phyloP scores from a whole-genome alignment of 2,113 vertebrate species.

The Anhinga rufa region DNA sequence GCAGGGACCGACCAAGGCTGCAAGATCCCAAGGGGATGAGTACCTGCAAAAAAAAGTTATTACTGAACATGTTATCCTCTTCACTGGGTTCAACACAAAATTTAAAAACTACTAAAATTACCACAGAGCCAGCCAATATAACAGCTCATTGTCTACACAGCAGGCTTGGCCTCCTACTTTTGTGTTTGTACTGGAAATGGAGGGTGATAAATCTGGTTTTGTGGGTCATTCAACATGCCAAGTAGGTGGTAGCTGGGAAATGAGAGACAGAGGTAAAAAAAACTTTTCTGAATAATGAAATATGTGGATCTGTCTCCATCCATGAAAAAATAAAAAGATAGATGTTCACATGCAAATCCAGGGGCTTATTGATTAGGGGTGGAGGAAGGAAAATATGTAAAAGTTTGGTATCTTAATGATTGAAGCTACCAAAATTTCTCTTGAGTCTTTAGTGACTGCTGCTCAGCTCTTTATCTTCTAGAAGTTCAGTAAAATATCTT shows the following conservation, averaged over 20 bases:
- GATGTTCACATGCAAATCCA: background rate
- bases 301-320: background rate
- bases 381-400: background rate
- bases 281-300: background rate
- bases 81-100: background rate
- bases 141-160: background rate
- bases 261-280: background rate
- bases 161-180: background rate
- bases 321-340: background rate
- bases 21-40: background rate
- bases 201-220: background rate
- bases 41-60: background rate
- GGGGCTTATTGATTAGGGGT: background rate
- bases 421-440: background rate
- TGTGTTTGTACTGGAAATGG: background rate
- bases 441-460: background rate
- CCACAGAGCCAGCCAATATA: background rate
- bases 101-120: background rate
- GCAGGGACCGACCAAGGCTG: background rate
- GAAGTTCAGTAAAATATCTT: conserved; percentile 9
- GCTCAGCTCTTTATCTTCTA: conserved; percentile 1
- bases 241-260: background rate
- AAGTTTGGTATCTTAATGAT: background rate
- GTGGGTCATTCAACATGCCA: background rate
- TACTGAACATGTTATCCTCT: background rate